A percentile compares a stretch with the other conserved stretches of the same genome.
Evolutionary conservation across 2,113 vertebrate species (phyloP).

Genomic region (Columba janthina): DNA sequence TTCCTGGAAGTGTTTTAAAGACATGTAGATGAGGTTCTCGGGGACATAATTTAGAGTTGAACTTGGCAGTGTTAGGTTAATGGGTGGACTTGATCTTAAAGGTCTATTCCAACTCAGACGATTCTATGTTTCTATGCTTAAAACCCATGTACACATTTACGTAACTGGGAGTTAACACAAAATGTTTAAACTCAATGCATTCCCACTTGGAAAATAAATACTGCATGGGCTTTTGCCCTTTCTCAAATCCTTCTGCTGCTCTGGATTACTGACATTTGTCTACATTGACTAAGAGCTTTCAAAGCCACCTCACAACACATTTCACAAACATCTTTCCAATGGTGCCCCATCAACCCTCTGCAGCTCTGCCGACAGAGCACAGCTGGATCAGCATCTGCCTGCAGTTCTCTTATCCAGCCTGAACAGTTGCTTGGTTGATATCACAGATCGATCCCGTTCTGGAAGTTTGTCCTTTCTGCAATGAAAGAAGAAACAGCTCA

Average conservation of each 20-base stretch:
- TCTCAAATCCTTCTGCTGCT: neutral
- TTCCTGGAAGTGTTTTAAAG: too few relatives aligned
- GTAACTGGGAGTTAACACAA: neutral
- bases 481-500: neutral
- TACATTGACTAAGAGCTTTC: neutral
- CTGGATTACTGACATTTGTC: neutral
- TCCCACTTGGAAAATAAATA: neutral
- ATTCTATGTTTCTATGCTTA: neutral
- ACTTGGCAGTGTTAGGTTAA: too few relatives aligned
- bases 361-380: neutral
- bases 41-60: too few relatives aligned
- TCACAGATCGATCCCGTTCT: neutral
- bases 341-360: neutral
- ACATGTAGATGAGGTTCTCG: too few relatives aligned
- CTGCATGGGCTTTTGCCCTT: neutral
- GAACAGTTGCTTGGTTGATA: rapidly evolving
- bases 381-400: neutral
- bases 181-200: neutral
- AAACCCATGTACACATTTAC: rapidly evolving
- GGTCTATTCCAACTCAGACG: too few relatives aligned
- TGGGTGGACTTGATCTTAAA: too few relatives aligned
- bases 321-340: neutral
- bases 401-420: neutral
- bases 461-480: neutral
- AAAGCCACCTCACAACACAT: neutral